These are phyloP conservation scores for Sebastes jordani DNA, from an alignment of 2,797 vertebrate species.

Conservation along the genomic window DNA sequence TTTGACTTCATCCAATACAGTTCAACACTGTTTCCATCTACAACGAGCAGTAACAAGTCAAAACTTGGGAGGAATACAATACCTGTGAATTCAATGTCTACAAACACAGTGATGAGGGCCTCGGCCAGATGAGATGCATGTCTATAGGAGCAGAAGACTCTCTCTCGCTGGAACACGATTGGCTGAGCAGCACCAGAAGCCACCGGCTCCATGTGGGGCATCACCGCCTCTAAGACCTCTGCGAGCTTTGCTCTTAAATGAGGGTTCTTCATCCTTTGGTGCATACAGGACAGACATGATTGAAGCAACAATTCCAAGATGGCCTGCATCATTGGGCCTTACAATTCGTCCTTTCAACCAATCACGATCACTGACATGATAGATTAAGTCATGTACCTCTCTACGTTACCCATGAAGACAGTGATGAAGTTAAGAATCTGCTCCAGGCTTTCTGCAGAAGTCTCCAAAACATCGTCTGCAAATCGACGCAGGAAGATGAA, in stretches of 20 bases:
- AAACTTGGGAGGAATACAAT: background rate
- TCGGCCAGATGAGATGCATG: constrained; percentile 91
- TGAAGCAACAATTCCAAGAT: background rate
- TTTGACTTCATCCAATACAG: background rate
- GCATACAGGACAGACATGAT: background rate
- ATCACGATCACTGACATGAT: background rate
- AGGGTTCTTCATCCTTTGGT: constrained; percentile 95
- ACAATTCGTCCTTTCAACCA: background rate
- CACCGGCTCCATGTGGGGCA: constrained; percentile 94
- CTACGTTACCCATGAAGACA: constrained; percentile 94
- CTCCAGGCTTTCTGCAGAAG: constrained; percentile 91
- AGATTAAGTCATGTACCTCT: constrained; percentile 83
- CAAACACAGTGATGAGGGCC: constrained; percentile 96
- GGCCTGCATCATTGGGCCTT: background rate
- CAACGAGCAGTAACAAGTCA: background rate
- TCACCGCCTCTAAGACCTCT: constrained; percentile 96
- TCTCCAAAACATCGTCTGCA: constrained; percentile 93
- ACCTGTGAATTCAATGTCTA: constrained; percentile 99
- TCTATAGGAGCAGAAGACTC: constrained; percentile 91
- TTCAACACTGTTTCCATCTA: background rate
- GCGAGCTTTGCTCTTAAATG: constrained; percentile 96
- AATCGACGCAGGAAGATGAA: constrained; percentile 97
- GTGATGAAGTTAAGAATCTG: constrained; percentile 94
- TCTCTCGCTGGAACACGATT: constrained; percentile 91
- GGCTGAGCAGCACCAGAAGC: constrained; percentile 84